Base-by-base conservation (phyloP, 1,140 invertebrate species). In the Dolichoris vasculosae region DNA sequence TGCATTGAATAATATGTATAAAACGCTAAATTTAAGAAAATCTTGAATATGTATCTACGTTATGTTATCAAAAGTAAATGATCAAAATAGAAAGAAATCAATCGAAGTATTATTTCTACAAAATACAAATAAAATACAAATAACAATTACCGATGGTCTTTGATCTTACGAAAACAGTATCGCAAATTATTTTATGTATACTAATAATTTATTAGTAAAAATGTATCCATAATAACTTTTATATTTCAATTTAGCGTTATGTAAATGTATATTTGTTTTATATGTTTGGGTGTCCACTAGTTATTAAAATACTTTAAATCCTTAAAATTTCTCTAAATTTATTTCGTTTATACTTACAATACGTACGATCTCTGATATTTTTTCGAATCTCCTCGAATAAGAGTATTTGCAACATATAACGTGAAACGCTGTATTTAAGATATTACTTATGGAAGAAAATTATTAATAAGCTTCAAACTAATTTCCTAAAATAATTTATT, bases 51-150 rank as follows among this genome's bases (percentile, higher is more conserved):
- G 30, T 82, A 82, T 82, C 8, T 35, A 38, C 35, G 30, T 55
- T 73, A 55, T 67, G 8, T 77, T 51, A 79, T 79, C 20, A 38
- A 69, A 76, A 83, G 71, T 79, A 1, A 79, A 78, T 55, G 76
- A 79, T 84, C 63, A 84, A 84, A 84, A 79, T 69, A 64, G 40
- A 83, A 67, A 55, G 8, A 20, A 63, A 82, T 51, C 23, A 82
- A 82, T 73, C 6, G 17, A 63, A 63, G 46, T 76, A 59, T 76
- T 76, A 75, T 64, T 64, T 67, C 0, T 76, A 46, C 30, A 71
- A 26, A 75, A 76, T 38, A 73, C 15, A 73, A 38, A 35, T 59
- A 23, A 48, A 48, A 82, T 23, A n/a, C 38, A 23, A 48, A 69
- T 48, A 82, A 48, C 23, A 46, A 82, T 73, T 32, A 51, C 26